These are phyloP conservation scores for Dicrurus megarhynchus DNA, from an alignment of 2,113 vertebrate genomes.

Conservation along the genomic window DNA sequence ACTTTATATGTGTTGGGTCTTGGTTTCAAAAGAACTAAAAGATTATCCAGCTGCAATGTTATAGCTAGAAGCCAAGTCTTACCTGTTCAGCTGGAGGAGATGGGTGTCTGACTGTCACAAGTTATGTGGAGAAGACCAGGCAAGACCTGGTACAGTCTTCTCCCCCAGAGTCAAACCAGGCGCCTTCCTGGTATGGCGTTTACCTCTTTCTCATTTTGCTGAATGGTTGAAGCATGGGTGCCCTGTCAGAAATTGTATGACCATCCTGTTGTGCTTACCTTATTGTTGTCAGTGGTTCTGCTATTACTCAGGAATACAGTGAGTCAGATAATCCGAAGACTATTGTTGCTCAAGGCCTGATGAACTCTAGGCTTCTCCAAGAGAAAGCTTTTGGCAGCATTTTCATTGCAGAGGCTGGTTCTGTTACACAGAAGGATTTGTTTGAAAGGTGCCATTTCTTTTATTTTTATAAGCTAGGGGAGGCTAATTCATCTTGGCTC, in stretches of 20 bases:
- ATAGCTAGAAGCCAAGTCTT: neutral
- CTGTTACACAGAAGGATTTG: constrained; percentile 23
- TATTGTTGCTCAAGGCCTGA: neutral
- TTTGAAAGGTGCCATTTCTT: constrained; percentile 15
- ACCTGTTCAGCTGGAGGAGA: neutral
- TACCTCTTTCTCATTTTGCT: neutral
- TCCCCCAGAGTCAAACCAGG: neutral
- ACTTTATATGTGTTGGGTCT: neutral
- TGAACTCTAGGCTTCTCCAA: neutral
- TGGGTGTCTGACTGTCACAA: neutral
- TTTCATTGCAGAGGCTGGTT: neutral
- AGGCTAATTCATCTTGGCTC: constrained; percentile 32
- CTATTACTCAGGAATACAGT: fast-evolving
- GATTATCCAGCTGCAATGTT: neutral
- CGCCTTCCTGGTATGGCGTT: neutral
- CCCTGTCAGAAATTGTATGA: neutral
- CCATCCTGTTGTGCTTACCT: neutral
- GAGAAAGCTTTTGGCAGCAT: neutral
- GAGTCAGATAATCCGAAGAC: neutral
- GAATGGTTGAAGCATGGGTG: neutral
- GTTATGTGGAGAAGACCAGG: neutral
- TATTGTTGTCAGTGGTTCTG: neutral
- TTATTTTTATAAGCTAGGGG: neutral
- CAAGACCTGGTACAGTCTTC: neutral
- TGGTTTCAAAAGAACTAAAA: neutral